Conservation (phyloP, 2,888 invertebrate genomes). For the Agrilus mali region DNA sequence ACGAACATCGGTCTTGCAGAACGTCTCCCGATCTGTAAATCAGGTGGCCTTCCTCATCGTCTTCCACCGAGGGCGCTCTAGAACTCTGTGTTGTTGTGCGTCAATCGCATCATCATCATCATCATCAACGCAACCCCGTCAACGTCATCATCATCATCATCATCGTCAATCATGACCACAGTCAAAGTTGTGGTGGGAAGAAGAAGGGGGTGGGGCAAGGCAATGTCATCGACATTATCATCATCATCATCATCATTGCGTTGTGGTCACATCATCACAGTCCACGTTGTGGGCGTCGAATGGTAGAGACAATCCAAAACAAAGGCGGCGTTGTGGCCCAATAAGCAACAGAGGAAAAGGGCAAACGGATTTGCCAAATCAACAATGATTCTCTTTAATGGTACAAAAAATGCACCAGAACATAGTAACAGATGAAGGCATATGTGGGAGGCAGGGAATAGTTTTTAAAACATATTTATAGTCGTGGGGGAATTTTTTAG, state of each 20-base stretch:
- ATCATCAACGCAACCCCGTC: slow-evolving; percentile 15
- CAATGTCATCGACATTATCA: slow-evolving; percentile 36
- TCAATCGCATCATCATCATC: slow-evolving; percentile 29
- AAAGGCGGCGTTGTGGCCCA: slow-evolving; percentile 40
- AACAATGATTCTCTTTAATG: slow-evolving; percentile 35
- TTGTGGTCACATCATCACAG: not conserved
- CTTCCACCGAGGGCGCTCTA: slow-evolving; percentile 88
- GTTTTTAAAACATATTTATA: not conserved
- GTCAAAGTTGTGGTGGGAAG: slow-evolving; percentile 12
- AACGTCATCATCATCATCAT: slow-evolving; percentile 19
- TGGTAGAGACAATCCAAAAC: slow-evolving; percentile 25
- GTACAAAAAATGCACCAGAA: slow-evolving; percentile 29
- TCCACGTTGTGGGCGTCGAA: no score
- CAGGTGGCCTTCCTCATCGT: slow-evolving; percentile 99
- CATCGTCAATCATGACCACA: slow-evolving; percentile 14
- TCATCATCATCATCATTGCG: slow-evolving; percentile 23
- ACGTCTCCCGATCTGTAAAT: slow-evolving; percentile 98
- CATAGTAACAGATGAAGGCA: slow-evolving; percentile 30
- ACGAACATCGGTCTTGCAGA: slow-evolving; percentile 99
- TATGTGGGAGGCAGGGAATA: slow-evolving; percentile 20
- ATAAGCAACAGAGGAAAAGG: slow-evolving; percentile 54
- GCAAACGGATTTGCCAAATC: slow-evolving; percentile 52
- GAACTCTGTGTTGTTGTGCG: slow-evolving; percentile 50
- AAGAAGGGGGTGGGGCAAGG: slow-evolving; percentile 32
- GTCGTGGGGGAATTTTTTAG: slow-evolving; percentile 1